Percentiles rank a stretch among this genome's conserved stretches.
Evolutionary conservation across 2,888 invertebrate species (phyloP).

Genomic region (Adelognathus sp.): DNA sequence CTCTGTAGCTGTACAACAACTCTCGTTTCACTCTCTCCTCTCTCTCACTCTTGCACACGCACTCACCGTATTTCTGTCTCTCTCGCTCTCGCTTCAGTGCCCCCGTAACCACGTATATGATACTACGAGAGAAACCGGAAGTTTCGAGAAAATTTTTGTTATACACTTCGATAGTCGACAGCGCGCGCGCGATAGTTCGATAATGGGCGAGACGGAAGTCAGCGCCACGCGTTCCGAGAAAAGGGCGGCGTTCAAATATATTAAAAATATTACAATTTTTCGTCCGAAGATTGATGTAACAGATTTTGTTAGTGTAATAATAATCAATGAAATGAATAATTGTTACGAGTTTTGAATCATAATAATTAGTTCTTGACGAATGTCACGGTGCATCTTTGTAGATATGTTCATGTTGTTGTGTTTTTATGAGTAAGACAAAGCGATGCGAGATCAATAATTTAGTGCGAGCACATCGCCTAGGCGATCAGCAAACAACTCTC

Average conservation of each 20-base stretch:
- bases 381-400: not conserved
- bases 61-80: no score
- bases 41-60: constrained; percentile 14
- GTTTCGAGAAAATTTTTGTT: constrained; percentile 42
- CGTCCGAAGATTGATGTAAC: not conserved
- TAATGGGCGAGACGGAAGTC: not conserved
- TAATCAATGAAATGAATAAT: not conserved
- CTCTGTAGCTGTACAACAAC: constrained; percentile 43
- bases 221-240: constrained; percentile 3
- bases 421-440: not conserved
- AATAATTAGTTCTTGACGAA: not conserved
- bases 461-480: constrained; percentile 39
- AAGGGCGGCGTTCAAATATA: not conserved
- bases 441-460: constrained; percentile 39
- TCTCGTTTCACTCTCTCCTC: not conserved
- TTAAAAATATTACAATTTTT: not conserved
- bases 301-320: not conserved
- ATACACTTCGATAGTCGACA: constrained; percentile 42
- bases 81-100: not conserved
- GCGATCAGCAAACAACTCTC: constrained; percentile 51
- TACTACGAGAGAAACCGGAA: constrained; percentile 43
- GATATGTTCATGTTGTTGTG: not conserved
- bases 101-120: constrained; percentile 21
- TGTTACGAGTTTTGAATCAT: not conserved
- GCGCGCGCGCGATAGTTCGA: no score